phyloP scores from a whole-genome alignment of 2,797 vertebrate species.

The Acanthurus lineatus region DNA sequence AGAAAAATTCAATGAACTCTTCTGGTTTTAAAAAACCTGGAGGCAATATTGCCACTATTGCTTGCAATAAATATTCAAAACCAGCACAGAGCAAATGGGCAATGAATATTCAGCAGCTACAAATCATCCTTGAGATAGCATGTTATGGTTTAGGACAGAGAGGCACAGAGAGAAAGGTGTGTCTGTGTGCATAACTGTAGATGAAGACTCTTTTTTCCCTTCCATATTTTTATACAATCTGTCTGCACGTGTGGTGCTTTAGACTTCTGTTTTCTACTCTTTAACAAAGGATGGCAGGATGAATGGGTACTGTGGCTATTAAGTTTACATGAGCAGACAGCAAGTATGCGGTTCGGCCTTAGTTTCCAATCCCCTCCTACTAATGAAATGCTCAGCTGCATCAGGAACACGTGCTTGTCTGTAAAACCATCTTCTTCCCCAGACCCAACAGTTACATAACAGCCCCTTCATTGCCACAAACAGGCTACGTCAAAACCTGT shows the following conservation, averaged over 20 bases:
- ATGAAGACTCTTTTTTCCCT: neutral
- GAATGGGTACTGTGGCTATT: conserved; percentile 36
- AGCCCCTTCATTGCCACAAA: conserved; percentile 36
- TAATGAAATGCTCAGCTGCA: conserved; percentile 48
- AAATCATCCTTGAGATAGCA: conserved; percentile 43
- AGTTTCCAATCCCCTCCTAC: conserved; percentile 40
- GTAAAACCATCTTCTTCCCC: conserved; percentile 22
- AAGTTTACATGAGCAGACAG: conserved; percentile 56
- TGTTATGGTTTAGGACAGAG: conserved; percentile 31
- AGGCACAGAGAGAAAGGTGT: neutral
- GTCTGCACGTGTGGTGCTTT: conserved; percentile 16
- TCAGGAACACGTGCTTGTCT: conserved; percentile 52
- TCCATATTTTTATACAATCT: conserved; percentile 17
- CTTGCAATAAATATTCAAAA: conserved; percentile 56
- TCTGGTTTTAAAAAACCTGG: neutral
- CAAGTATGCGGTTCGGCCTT: conserved; percentile 35
- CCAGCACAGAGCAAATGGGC: conserved; percentile 3
- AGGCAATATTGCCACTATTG: conserved; percentile 17
- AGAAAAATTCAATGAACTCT: neutral
- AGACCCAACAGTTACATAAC: conserved; percentile 52
- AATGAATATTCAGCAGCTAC: conserved; percentile 62
- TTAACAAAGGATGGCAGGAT: conserved; percentile 40
- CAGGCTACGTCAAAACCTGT: conserved; percentile 27
- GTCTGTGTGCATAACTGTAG: conserved; percentile 10
- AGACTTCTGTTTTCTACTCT: conserved; percentile 13